Evolutionary conservation across 2,113 vertebrate genomes (phyloP).

Genomic region (Oryzias javanicus): DNA sequence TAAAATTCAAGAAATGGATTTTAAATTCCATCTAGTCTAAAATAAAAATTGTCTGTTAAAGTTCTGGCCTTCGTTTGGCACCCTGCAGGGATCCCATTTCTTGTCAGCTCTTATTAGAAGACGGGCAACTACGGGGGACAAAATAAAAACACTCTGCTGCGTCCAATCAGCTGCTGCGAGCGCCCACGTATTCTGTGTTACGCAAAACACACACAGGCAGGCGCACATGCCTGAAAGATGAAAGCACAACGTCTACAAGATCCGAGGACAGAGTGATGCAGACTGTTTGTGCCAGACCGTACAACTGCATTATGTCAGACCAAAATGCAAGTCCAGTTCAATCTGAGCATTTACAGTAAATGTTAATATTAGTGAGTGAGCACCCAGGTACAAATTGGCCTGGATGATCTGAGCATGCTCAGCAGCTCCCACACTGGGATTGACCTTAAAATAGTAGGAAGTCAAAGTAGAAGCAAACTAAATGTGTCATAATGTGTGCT

Average conservation of each 20-base stretch:
- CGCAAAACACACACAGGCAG: constrained; percentile 9
- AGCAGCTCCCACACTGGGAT: too few relatives aligned
- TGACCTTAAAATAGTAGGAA: too few relatives aligned
- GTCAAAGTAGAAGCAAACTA: too few relatives aligned
- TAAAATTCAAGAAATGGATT: constrained; percentile 1
- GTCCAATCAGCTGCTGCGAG: constrained; percentile 36
- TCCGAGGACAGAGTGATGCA: background rate
- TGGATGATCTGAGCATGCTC: too few relatives aligned
- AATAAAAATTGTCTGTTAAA: constrained; percentile 2
- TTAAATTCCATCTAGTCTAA: background rate
- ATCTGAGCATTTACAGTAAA: too few relatives aligned
- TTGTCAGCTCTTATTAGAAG: constrained; percentile 41
- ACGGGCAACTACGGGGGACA: constrained; percentile 37
- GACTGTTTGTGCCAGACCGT: background rate
- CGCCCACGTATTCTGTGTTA: constrained; percentile 31
- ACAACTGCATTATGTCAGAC: background rate
- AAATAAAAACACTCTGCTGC: constrained; percentile 43
- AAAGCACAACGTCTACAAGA: background rate
- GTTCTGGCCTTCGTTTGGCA: constrained; percentile 28
- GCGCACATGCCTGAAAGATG: constrained; percentile 1
- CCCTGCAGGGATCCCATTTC: constrained; percentile 37
- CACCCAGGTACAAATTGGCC: too few relatives aligned
- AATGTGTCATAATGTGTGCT: too few relatives aligned
- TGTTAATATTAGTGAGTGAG: too few relatives aligned
- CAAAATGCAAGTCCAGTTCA: too few relatives aligned